Base-by-base conservation (phyloP, 2,888 invertebrate species). In the Polyommatus iphigenia region DNA sequence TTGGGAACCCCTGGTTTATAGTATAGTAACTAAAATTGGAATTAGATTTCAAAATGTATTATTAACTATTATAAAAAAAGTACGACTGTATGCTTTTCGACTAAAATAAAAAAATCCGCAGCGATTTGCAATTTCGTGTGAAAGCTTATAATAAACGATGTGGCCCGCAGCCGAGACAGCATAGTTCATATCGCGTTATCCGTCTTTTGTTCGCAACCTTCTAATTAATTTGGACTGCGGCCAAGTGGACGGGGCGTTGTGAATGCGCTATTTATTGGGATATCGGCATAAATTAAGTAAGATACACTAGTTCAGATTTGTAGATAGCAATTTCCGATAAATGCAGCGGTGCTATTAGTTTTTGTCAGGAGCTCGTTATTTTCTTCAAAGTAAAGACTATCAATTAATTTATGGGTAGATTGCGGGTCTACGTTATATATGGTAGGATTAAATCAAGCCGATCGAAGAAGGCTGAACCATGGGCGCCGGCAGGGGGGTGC, bases 151-250 rank as follows among this genome's bases (percentile, higher is more conserved):
- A 36, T 36, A 72, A 72, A 41, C 10, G 72, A 32, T n/a, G n/a
- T 20, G 72, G 36, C 72, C 8, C 32, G 72, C 36, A 36, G 72
- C 18, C 10, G n/a, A 41, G 36, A 36, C 72, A 36, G 18, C 10
- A 72, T 41, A 72, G 72, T 72, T 72, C 72, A 72, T 72, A 72
- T 72, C 36, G 72, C 50, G 20, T 73, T 46, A 20, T 46, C 73
- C 20, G 46, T 50, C 46, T 71, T 71, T 32, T 71, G 73, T 46
- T 73, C 72, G n/a, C 72, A 41, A 72, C n/a, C 73, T 73, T 73
- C 41, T 50, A 73, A 73, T 73, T 46, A 73, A 73, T 73, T 73
- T 73, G 50, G 73, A 20, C 41, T 36, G 24, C 8, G 6, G 46
- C 73, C 73, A 73, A 73, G 73, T 73, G 41, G 46, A 46, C 24